Evolutionary conservation across 2,797 vertebrate genomes (phyloP).

Genomic region (Lacerta bilineata): DNA sequence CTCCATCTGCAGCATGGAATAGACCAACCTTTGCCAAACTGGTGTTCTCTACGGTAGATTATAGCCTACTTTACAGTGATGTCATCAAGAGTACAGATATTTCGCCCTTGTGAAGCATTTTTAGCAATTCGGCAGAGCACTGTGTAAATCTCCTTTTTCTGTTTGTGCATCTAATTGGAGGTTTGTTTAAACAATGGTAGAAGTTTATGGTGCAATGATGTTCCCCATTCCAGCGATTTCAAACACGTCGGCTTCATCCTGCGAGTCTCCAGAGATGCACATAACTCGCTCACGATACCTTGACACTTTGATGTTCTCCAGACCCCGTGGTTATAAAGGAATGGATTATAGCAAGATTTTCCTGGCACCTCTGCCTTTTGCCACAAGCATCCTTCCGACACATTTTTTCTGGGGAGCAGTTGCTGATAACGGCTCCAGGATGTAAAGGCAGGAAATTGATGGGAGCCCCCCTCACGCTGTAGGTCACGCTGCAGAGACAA

Average conservation of each 20-base stretch:
- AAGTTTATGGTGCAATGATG: neutral
- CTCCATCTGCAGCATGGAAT: neutral
- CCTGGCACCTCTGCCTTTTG: conserved; percentile 22
- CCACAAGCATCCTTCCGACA: neutral
- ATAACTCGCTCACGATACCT: neutral
- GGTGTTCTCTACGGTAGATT: neutral
- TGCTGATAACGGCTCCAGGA: neutral
- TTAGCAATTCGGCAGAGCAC: neutral
- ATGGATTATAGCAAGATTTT: neutral
- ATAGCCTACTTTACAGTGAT: neutral
- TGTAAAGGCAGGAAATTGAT: conserved; percentile 60
- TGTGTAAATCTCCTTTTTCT: neutral
- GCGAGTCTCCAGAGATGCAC: neutral
- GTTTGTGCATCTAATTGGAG: neutral
- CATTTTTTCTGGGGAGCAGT: neutral
- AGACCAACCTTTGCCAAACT: no score
- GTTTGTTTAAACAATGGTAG: neutral
- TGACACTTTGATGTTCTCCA: conserved; percentile 16
- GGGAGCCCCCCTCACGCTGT: neutral
- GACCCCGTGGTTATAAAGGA: neutral
- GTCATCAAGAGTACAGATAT: neutral
- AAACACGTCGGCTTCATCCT: neutral
- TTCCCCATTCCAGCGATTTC: neutral
- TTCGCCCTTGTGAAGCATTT: neutral
- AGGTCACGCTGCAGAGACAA: conserved; percentile 33